Evolutionary conservation across 1,140 invertebrate species (phyloP).

Genomic region (Panonychus citri): DNA sequence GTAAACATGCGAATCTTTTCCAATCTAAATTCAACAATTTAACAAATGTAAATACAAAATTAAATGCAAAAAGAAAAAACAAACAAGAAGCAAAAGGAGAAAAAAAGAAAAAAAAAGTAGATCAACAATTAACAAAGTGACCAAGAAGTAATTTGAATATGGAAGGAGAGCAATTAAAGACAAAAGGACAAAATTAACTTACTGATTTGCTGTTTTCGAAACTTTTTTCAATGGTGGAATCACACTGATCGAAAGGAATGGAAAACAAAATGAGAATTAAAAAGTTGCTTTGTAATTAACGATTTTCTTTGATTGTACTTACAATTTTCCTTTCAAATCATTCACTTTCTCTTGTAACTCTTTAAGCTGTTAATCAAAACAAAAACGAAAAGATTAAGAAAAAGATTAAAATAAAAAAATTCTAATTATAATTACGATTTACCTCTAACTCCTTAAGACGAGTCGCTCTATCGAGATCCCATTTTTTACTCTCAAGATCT

Average conservation of each 20-base stretch:
- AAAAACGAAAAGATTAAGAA: too few relatives aligned
- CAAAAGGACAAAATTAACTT: too few relatives aligned
- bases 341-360: neutral
- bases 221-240: slow-evolving; percentile 99
- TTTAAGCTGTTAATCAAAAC: neutral
- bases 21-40: slow-evolving; percentile 29
- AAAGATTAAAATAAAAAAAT: too few relatives aligned
- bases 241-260: too few relatives aligned
- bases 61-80: neutral
- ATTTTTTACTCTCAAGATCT: slow-evolving; percentile 86
- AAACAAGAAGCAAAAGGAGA: neutral
- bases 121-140: too few relatives aligned
- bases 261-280: slow-evolving; percentile 2
- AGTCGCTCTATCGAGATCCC: slow-evolving; percentile 89
- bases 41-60: neutral
- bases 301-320: neutral
- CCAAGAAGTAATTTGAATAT: too few relatives aligned
- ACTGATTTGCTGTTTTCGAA: slow-evolving; percentile 96
- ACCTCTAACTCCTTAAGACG: slow-evolving; percentile 87
- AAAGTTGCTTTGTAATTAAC: neutral
- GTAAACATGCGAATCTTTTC: slow-evolving; percentile 24
- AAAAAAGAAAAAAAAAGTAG: too few relatives aligned
- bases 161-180: too few relatives aligned
- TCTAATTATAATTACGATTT: slow-evolving; percentile 21
- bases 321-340: slow-evolving; percentile 1